These are phyloP conservation scores for Limnephilus rhombicus DNA, from an alignment of 2,888 invertebrate species.

Conservation along the genomic window DNA sequence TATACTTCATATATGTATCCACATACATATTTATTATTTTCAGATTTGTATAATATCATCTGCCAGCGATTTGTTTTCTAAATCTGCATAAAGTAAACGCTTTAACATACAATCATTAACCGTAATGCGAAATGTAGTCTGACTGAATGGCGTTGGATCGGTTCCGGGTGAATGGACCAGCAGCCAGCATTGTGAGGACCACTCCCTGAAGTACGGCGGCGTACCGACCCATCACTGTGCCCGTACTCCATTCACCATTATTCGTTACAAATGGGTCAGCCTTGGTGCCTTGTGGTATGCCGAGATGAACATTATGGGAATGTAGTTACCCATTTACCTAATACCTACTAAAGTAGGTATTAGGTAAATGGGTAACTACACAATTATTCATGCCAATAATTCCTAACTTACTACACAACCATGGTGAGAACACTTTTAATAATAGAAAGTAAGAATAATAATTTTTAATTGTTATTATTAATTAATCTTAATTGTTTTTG, in stretches of 20 bases:
- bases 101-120: not conserved
- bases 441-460: not conserved
- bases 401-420: not conserved
- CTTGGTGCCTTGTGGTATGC: not conserved
- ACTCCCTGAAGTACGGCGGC: not conserved
- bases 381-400: not conserved
- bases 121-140: not conserved
- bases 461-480: not conserved
- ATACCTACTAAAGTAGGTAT: too few species aligned
- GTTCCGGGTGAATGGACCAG: conserved; percentile 1
- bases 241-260: not conserved
- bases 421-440: not conserved
- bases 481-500: not conserved
- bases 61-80: not conserved
- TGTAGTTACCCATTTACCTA: too few species aligned
- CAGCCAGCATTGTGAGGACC: not conserved
- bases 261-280: not conserved
- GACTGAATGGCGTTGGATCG: not conserved
- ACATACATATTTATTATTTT: not conserved
- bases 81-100: not conserved
- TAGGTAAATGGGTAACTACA: not conserved
- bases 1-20: not conserved
- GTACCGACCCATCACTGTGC: not conserved
- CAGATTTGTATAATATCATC: not conserved
- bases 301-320: not conserved